These are phyloP conservation scores for Nymphalis c-album DNA, from an alignment of 2,888 invertebrate species.

Conservation along the genomic window DNA sequence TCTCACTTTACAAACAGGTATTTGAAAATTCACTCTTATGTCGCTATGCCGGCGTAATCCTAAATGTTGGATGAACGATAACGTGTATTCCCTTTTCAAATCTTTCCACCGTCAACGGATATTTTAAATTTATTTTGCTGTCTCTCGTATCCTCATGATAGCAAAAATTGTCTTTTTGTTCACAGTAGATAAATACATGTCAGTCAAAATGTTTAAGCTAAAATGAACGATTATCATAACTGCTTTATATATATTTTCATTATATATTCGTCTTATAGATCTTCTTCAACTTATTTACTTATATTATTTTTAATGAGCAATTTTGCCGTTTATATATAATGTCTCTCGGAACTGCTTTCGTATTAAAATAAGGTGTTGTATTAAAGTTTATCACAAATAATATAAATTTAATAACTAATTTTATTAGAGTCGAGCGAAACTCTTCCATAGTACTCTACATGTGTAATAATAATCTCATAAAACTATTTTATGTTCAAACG, in stretches of 20 bases:
- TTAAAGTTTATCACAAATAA: not conserved
- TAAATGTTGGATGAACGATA: constrained; percentile 22
- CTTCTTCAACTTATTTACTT: too few species aligned
- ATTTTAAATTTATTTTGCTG: constrained; percentile 2
- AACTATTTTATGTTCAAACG: not conserved
- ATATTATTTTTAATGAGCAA: too few species aligned
- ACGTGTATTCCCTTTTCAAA: constrained; percentile 13
- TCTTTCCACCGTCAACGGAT: constrained; percentile 3
- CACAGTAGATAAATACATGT: too few species aligned
- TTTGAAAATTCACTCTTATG: constrained; percentile 19
- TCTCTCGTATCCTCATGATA: not conserved
- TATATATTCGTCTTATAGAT: too few species aligned
- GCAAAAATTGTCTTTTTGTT: not conserved
- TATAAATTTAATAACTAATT: not conserved
- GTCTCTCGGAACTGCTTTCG: too few species aligned
- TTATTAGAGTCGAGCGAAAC: not conserved
- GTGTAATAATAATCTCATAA: not conserved
- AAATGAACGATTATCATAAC: too few species aligned
- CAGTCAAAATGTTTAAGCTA: too few species aligned
- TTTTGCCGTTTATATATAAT: too few species aligned
- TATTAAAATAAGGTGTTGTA: not conserved
- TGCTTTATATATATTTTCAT: too few species aligned
- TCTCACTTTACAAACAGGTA: constrained; percentile 24
- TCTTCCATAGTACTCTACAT: not conserved
- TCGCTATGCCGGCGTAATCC: constrained; percentile 15